phyloP scores from a whole-genome alignment of 2,113 vertebrate species.

The Entomyzon cyanotis region DNA sequence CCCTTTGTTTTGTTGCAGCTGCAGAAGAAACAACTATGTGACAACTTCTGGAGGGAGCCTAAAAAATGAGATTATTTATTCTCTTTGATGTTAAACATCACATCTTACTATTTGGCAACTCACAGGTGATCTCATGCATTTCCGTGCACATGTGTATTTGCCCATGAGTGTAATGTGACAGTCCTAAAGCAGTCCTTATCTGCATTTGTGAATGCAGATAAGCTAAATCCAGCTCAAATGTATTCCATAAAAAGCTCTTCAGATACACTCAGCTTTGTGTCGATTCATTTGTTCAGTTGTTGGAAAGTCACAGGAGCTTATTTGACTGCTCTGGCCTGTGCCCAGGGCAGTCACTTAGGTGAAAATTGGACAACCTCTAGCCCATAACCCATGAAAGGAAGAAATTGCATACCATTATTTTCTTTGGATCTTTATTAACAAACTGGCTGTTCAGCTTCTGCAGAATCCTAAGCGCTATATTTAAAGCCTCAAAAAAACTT shows the following conservation, averaged over 20 bases:
- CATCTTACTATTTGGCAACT: neutral
- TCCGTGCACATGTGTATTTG: fast-evolving
- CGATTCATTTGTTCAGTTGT: neutral
- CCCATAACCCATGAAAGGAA: neutral
- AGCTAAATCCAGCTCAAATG: neutral
- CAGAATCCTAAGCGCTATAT: neutral
- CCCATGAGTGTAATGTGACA: neutral
- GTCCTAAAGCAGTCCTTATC: neutral
- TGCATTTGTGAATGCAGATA: neutral
- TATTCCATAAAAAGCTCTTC: neutral
- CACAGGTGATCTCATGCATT: neutral
- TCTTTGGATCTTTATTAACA: neutral
- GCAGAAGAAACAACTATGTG: neutral
- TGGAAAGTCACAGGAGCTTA: neutral
- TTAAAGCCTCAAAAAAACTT: neutral
- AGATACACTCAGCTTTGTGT: neutral
- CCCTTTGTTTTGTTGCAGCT: neutral
- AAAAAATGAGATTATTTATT: neutral
- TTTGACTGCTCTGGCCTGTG: neutral
- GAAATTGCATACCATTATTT: neutral
- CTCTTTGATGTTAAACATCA: neutral
- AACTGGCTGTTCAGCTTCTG: neutral
- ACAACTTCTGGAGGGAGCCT: neutral
- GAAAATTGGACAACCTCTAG: neutral
- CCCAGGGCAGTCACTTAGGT: neutral